phyloP scores from a whole-genome alignment of 2,888 invertebrate genomes.

The Orchestes rusci region DNA sequence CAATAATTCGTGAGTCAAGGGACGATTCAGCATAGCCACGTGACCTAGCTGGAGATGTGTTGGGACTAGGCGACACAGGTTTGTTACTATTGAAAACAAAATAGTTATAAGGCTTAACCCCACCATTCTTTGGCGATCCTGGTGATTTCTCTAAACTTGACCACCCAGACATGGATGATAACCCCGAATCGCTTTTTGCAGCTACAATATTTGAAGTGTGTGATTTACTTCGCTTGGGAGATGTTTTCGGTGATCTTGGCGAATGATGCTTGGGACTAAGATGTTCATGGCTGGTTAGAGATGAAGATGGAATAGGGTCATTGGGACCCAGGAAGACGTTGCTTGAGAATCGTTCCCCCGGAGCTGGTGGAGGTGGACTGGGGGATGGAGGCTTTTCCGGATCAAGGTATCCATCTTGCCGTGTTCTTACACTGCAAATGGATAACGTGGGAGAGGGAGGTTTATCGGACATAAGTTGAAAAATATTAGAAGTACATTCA shows the following conservation, averaged over 20 bases:
- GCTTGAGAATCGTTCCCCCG: conserved; percentile 33
- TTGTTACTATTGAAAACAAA: conserved; percentile 24
- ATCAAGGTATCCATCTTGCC: conserved; percentile 55
- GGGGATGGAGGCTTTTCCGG: conserved; percentile 49
- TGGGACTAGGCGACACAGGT: conserved; percentile 26
- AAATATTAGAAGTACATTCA: conserved; percentile 49
- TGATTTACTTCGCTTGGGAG: conserved; percentile 61
- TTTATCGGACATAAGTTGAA: conserved; percentile 46
- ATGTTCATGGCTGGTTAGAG: conserved; percentile 45
- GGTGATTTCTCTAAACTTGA: conserved; percentile 81
- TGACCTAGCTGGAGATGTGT: conserved; percentile 16
- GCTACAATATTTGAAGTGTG: conserved; percentile 58
- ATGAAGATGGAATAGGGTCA: conserved; percentile 29
- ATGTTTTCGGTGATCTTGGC: conserved; percentile 65
- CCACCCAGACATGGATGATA: conserved; percentile 83
- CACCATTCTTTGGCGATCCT: conserved; percentile 61
- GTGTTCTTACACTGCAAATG: conserved; percentile 57
- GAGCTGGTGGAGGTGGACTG: conserved; percentile 67
- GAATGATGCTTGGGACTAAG: conserved; percentile 60
- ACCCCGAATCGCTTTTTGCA: conserved; percentile 78
- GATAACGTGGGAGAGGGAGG: conserved; percentile 57
- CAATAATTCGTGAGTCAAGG: conserved; percentile 45
- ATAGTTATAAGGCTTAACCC: conserved; percentile 29
- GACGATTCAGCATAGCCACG: conserved; percentile 48
- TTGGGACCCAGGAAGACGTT: conserved; percentile 45